Percentiles rank a stretch among this genome's conserved stretches.
Conservation (phyloP, 2,113 vertebrate species). For the Martes martes region DNA sequence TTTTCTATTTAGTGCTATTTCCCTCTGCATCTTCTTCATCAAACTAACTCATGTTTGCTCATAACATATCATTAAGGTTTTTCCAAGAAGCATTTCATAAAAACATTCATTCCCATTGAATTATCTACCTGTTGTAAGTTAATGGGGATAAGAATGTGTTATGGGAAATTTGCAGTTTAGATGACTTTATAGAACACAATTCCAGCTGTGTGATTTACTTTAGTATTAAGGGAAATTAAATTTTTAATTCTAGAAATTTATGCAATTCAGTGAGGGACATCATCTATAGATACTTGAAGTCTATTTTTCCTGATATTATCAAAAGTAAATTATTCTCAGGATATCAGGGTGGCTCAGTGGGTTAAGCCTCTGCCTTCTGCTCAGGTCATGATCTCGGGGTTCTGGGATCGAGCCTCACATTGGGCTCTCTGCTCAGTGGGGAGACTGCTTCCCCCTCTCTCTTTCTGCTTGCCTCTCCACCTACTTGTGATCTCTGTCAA, state of each 20-base stretch:
- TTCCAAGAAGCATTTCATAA: background rate
- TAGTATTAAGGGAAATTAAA: background rate
- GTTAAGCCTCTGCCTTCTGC: no score
- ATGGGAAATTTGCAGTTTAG: background rate
- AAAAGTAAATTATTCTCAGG: background rate
- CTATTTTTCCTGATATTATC: background rate
- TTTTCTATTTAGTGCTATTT: background rate
- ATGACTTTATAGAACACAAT: background rate
- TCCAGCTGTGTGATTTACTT: background rate
- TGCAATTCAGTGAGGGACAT: background rate
- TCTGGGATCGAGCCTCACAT: no score
- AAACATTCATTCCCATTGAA: background rate
- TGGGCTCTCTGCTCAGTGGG: no score
- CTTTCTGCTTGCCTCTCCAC: no score
- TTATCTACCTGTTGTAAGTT: background rate
- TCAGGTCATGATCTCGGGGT: no score
- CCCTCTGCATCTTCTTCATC: background rate
- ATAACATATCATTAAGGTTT: background rate
- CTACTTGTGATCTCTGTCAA: no score
- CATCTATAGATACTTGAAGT: background rate
- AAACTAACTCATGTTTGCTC: background rate
- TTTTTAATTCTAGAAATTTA: background rate
- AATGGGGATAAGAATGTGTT: background rate
- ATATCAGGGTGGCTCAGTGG: no score
- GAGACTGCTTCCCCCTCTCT: no score